Percentiles rank a stretch among this genome's conserved stretches.
phyloP scores from a whole-genome alignment of 92 coral and sea anemone species.

The Heliopora coerulea region DNA sequence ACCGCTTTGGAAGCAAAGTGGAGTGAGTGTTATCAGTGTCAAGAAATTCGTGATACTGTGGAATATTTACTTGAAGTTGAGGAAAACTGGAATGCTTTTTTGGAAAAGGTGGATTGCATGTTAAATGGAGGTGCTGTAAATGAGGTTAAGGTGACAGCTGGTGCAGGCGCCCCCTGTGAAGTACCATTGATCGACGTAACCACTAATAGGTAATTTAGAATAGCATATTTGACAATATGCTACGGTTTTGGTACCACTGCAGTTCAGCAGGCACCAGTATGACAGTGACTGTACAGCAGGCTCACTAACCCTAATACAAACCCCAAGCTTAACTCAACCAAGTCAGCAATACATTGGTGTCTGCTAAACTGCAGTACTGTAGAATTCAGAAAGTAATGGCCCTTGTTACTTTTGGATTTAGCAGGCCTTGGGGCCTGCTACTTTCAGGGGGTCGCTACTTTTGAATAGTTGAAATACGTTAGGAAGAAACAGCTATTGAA shows the following conservation, averaged over 20 bases:
- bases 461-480: no score
- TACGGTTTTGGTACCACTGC: constrained; percentile 6
- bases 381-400: no score
- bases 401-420: no score
- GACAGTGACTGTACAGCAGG: no score
- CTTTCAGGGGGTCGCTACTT: no score
- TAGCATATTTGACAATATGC: not conserved
- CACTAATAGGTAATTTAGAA: constrained; percentile 57
- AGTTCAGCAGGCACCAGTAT: no score
- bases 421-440: no score
- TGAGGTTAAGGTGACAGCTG: constrained; percentile 37
- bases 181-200: constrained; percentile 59
- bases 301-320: no score
- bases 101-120: constrained; percentile 63
- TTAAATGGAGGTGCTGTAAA: constrained; percentile 29
- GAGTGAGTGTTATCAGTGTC: constrained; percentile 42
- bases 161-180: constrained; percentile 64
- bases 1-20: constrained; percentile 60
- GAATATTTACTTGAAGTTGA: constrained; percentile 70
- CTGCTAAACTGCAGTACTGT: no score
- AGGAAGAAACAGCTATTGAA: no score
- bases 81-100: constrained; percentile 70
- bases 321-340: no score
- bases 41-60: constrained; percentile 58
- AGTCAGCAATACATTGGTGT: no score